Evolutionary conservation across 2,888 invertebrate species (phyloP).

Genomic region (Tetheella fluctuosa): DNA sequence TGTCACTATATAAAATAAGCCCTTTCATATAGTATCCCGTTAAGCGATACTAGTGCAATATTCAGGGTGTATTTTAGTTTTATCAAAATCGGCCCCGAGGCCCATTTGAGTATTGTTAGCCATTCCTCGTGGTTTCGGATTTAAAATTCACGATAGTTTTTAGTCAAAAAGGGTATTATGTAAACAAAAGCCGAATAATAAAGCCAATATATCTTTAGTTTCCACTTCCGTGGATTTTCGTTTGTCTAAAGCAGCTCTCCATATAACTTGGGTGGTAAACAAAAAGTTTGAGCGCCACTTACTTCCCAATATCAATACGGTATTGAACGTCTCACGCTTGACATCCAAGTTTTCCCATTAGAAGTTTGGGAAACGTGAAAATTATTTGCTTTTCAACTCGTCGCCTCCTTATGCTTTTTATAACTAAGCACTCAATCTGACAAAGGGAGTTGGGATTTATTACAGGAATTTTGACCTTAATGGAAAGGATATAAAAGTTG

Average conservation of each 20-base stretch:
- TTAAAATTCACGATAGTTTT: not conserved
- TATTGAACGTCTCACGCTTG: constrained; percentile 54
- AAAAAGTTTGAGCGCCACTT: constrained; percentile 46
- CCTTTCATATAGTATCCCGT: too few species aligned
- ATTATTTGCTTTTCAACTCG: constrained; percentile 54
- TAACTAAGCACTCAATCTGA: constrained; percentile 34
- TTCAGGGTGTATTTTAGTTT: too few species aligned
- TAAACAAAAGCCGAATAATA: not conserved
- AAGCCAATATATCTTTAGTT: constrained; percentile 8
- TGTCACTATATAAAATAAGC: too few species aligned
- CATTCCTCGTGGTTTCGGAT: too few species aligned
- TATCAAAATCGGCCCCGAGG: too few species aligned
- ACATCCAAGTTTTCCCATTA: constrained; percentile 72
- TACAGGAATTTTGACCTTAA: constrained; percentile 12
- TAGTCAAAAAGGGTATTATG: not conserved
- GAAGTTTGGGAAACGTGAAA: constrained; percentile 62
- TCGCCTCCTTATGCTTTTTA: constrained; percentile 41
- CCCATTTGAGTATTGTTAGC: too few species aligned
- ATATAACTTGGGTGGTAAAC: constrained; percentile 47
- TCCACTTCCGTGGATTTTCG: constrained; percentile 24
- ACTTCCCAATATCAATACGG: constrained; percentile 51
- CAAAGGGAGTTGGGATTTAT: constrained; percentile 41
- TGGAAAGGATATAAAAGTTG: constrained; percentile 8
- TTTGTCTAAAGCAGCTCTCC: constrained; percentile 27
- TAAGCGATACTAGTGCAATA: too few species aligned